phyloP scores from a whole-genome alignment of 1,140 invertebrate genomes.

The Melanaphis sacchari region DNA sequence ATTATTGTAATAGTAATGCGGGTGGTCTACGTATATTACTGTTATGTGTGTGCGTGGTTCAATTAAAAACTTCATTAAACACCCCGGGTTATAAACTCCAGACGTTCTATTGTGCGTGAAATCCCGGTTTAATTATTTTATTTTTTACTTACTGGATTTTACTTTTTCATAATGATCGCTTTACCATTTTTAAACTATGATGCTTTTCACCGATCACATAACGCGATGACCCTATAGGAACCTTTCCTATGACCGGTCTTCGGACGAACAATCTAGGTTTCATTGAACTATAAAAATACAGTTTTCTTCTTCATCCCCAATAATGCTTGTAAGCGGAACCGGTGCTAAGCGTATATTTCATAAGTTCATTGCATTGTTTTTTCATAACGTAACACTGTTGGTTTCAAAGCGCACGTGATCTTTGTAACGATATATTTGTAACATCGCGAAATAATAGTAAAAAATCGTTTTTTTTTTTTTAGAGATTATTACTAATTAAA shows the following conservation, averaged over 20 bases:
- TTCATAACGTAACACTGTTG: neutral
- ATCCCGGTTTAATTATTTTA: neutral
- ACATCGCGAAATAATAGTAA: neutral
- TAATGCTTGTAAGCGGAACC: no score
- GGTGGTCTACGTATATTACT: neutral
- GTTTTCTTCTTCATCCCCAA: neutral
- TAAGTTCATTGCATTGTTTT: neutral
- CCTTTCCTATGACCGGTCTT: neutral
- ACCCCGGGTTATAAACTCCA: neutral
- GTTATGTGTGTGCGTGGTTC: neutral
- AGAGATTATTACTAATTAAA: neutral
- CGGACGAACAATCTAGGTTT: neutral
- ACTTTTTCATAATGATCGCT: neutral
- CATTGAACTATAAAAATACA: neutral
- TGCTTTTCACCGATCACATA: neutral
- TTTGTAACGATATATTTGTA: neutral
- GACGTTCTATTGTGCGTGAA: neutral
- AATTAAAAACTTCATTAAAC: slow-evolving; percentile 16
- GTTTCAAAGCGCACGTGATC: neutral
- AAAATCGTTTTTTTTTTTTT: no score
- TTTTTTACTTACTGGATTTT: neutral
- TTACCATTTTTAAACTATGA: neutral
- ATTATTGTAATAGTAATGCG: neutral
- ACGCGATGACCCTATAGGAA: neutral
- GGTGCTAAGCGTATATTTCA: neutral